These are phyloP conservation scores for Ceuthmochares aereus DNA, from an alignment of 2,113 vertebrate genomes.

Conservation along the genomic window DNA sequence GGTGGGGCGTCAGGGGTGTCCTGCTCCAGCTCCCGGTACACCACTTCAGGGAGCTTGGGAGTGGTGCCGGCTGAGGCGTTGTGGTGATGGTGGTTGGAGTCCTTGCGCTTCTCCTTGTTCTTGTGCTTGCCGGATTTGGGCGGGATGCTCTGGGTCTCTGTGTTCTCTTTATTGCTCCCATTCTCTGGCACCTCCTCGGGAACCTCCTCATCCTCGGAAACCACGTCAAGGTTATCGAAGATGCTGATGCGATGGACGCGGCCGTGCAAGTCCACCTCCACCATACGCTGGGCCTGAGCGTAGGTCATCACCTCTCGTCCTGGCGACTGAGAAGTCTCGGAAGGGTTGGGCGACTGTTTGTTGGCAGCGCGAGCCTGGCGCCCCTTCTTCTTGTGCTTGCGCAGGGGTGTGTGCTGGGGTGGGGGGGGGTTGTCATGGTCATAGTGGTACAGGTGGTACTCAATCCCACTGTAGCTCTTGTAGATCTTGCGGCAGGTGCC, in stretches of 20 bases:
- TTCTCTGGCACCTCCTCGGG: conserved; percentile 84
- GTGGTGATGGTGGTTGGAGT: conserved; percentile 90
- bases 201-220: conserved; percentile 94
- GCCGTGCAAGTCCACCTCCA: conserved; percentile 95
- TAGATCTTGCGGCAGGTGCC: conserved; percentile 97
- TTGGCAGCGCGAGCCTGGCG: conserved; percentile 87
- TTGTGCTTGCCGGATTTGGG: conserved; percentile 97
- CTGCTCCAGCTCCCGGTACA: conserved; percentile 95
- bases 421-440: conserved; percentile 96
- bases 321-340: conserved; percentile 91
- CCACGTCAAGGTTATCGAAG: conserved; percentile 95
- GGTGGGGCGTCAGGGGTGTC: conserved; percentile 91
- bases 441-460: conserved; percentile 98
- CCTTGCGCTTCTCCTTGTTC: conserved; percentile 96
- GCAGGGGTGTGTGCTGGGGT: conserved; percentile 87
- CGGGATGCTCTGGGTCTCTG: conserved; percentile 83
- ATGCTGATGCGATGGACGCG: conserved; percentile 96
- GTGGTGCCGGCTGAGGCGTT: conserved; percentile 85
- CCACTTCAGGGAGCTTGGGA: conserved; percentile 94
- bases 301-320: conserved; percentile 96
- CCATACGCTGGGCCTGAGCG: conserved; percentile 96
- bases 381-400: conserved; percentile 94
- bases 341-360: conserved; percentile 88
- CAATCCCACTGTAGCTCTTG: conserved; percentile 98
- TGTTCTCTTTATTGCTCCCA: conserved; percentile 89